These are phyloP conservation scores for Drosophila vallismaia DNA, from an alignment of 2,888 invertebrate species.

Conservation along the genomic window DNA sequence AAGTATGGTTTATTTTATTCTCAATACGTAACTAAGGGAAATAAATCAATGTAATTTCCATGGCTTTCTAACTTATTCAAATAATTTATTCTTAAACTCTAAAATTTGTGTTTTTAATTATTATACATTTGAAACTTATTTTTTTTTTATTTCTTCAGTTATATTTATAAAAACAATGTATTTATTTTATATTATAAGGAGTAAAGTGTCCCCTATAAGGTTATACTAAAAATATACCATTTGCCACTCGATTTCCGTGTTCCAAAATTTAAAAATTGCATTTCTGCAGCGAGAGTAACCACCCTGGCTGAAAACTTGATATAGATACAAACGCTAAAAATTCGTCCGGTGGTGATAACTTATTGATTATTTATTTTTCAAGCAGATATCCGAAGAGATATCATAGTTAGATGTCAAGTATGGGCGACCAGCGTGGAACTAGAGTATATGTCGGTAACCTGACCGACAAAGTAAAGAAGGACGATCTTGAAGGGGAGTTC, in stretches of 20 bases:
- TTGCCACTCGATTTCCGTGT: constrained; percentile 15
- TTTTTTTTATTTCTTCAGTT: too few species aligned
- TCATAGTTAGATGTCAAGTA: constrained; percentile 55
- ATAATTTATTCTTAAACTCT: too few species aligned
- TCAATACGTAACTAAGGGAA: too few species aligned
- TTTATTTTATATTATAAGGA: too few species aligned
- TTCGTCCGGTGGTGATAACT: constrained; percentile 63
- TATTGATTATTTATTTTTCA: constrained; percentile 69
- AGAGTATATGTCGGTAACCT: constrained; percentile 96
- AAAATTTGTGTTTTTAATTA: too few species aligned
- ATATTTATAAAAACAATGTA: too few species aligned
- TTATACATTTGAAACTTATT: too few species aligned
- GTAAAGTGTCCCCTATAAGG: background rate
- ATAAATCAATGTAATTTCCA: too few species aligned
- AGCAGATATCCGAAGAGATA: constrained; percentile 48
- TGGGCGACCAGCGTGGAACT: constrained; percentile 86
- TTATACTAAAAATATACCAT: background rate
- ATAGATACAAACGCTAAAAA: constrained; percentile 70
- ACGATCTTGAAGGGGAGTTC: constrained; percentile 95
- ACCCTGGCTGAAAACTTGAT: constrained; percentile 62
- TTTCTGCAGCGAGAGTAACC: constrained; percentile 45
- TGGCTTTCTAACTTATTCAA: too few species aligned
- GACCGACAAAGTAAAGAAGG: constrained; percentile 94
- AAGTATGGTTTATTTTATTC: too few species aligned
- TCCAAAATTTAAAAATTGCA: constrained; percentile 12